Conservation (phyloP, 2,888 invertebrate species). For the Metacarcinus magister region DNA sequence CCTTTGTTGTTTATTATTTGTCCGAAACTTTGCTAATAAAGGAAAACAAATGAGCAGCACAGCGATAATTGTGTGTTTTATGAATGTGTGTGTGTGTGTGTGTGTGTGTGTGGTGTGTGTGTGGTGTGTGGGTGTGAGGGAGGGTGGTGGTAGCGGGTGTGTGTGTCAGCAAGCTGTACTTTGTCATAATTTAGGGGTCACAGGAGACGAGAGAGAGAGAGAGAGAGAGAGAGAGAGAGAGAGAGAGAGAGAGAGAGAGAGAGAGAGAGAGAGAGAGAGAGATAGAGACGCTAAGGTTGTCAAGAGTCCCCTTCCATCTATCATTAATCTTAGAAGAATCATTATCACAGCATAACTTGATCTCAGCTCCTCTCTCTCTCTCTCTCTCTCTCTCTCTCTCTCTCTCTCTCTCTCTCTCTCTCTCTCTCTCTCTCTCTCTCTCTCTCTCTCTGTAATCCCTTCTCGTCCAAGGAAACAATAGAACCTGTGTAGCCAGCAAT, state of each 20-base stretch:
- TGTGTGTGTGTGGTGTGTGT: background rate
- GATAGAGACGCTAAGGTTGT: background rate
- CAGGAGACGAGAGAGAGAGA: background rate
- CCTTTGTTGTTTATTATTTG: too few species aligned
- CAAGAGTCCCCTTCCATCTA: background rate
- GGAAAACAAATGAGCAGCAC: background rate
- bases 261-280: constrained; percentile 26
- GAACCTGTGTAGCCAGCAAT: background rate
- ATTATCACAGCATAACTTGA: background rate
- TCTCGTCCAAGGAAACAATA: background rate
- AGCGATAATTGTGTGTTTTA: background rate
- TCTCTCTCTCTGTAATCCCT: background rate
- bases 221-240: constrained; percentile 7
- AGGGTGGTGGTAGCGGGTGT: too few species aligned
- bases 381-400: background rate
- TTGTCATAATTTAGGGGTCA: background rate
- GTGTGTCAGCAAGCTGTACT: too few species aligned
- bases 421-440: background rate
- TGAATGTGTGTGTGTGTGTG: background rate
- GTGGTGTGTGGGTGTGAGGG: background rate
- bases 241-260: constrained; percentile 26
- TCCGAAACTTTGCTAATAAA: background rate
- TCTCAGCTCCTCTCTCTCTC: background rate
- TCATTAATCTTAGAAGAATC: background rate
- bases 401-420: constrained; percentile 26